Conservation (phyloP, 2,113 vertebrate species). For the Menidia beryllina region DNA sequence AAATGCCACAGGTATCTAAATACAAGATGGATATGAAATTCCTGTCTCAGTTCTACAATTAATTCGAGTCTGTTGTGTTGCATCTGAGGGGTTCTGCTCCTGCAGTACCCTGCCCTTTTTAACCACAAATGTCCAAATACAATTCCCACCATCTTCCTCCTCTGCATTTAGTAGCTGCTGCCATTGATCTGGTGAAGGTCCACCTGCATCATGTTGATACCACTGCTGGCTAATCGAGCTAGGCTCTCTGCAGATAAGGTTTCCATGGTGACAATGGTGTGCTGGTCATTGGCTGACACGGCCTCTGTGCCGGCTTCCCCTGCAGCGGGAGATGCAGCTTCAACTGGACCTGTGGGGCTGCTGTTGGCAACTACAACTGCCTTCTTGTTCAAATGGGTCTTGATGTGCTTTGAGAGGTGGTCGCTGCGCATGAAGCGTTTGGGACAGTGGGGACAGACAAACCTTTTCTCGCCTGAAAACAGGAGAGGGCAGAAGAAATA, state of each 20-base stretch:
- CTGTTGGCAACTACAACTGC: slow-evolving; percentile 15
- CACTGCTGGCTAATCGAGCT: slow-evolving; percentile 89
- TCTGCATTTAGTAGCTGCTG: slow-evolving; percentile 87
- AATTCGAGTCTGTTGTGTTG: slow-evolving; percentile 38
- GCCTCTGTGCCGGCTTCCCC: slow-evolving; percentile 63
- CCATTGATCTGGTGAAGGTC: slow-evolving; percentile 94
- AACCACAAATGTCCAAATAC: slow-evolving; percentile 50
- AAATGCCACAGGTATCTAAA: slow-evolving; percentile 45
- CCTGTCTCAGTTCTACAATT: slow-evolving; percentile 29
- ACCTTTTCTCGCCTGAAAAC: slow-evolving; percentile 91
- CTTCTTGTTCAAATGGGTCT: slow-evolving; percentile 96
- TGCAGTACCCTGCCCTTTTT: slow-evolving; percentile 50
- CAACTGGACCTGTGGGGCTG: slow-evolving; percentile 58
- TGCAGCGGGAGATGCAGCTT: slow-evolving; percentile 67
- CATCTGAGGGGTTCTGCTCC: slow-evolving; percentile 24
- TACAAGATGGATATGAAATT: slow-evolving; percentile 39
- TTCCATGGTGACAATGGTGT: slow-evolving; percentile 91
- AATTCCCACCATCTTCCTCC: slow-evolving; percentile 24
- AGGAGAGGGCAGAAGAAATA: neutral
- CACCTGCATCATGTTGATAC: slow-evolving; percentile 96
- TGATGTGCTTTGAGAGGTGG: slow-evolving; percentile 96
- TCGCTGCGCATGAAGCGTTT: slow-evolving; percentile 98
- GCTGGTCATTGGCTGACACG: slow-evolving; percentile 63
- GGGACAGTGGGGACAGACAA: slow-evolving; percentile 90
- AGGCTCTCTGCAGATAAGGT: slow-evolving; percentile 93